phyloP scores from a whole-genome alignment of 2,113 vertebrate genomes.

The Setophaga kirtlandii region DNA sequence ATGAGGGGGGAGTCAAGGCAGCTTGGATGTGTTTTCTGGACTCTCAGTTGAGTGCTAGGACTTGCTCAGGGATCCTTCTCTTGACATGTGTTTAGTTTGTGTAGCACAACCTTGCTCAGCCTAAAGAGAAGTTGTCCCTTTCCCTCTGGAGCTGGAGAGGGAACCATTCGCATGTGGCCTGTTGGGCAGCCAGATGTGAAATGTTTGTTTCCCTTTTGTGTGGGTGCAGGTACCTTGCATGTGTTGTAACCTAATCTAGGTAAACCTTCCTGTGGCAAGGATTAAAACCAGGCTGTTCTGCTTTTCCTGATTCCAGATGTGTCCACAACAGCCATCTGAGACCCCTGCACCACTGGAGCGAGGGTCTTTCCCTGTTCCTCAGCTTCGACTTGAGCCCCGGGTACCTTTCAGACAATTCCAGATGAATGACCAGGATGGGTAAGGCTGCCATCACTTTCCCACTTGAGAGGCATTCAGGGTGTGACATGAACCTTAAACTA shows the following conservation, averaged over 20 bases:
- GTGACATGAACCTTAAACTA: neutral
- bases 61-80: neutral
- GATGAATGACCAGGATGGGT: constrained; percentile 91
- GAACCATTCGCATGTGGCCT: neutral
- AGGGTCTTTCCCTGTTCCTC: constrained; percentile 79
- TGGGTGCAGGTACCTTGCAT: fast-evolving
- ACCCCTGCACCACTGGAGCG: constrained; percentile 78
- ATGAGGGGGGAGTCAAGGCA: fast-evolving
- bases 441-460: constrained; percentile 41
- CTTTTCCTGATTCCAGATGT: constrained; percentile 84
- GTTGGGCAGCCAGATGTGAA: neutral
- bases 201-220: neutral
- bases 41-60: neutral
- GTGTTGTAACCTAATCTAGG: neutral
- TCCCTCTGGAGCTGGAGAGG: neutral
- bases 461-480: neutral
- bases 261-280: neutral
- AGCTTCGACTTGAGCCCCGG: constrained; percentile 89
- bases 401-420: constrained; percentile 87
- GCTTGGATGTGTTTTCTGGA: neutral
- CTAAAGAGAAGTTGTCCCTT: neutral
- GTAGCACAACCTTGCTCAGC: neutral
- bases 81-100: neutral
- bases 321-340: constrained; percentile 89
- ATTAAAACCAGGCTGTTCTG: neutral